A percentile compares a stretch with the other conserved stretches of the same genome.
Evolutionary conservation across 1,140 invertebrate genomes (phyloP).

Genomic region (Proctacanthus coquilletti): DNA sequence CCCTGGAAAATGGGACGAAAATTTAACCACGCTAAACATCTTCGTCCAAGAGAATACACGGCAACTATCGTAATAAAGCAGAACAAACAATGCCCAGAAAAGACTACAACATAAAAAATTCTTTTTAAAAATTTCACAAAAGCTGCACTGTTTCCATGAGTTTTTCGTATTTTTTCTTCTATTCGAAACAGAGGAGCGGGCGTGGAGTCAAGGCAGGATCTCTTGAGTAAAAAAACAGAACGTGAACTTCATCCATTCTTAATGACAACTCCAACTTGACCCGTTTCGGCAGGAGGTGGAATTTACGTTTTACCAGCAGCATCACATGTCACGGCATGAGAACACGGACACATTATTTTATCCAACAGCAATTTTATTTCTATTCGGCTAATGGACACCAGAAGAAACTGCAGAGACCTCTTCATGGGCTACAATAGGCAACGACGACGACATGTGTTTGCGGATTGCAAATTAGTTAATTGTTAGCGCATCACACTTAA

Average conservation of each 20-base stretch:
- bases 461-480: not conserved
- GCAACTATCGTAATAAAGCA: no score
- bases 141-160: no score
- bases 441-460: not conserved
- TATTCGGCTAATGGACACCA: not conserved
- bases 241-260: conserved; percentile 28
- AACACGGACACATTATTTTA: no score
- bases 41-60: no score
- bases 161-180: conserved; percentile 3
- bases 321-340: conserved; percentile 22
- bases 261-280: conserved; percentile 30
- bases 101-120: no score
- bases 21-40: no score
- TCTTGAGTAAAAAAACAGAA: conserved; percentile 29
- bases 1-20: no score
- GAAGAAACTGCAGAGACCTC: not conserved
- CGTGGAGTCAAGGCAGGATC: conserved; percentile 32
- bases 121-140: no score
- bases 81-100: no score
- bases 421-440: not conserved
- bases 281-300: conserved; percentile 13
- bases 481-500: no score
- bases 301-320: conserved; percentile 23
- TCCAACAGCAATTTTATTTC: conserved; percentile 12
- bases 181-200: conserved; percentile 27